Evolutionary conservation across 64 coral and sea anemone genomes (phyloP).

Genomic region (Exaiptasia diaphana): DNA sequence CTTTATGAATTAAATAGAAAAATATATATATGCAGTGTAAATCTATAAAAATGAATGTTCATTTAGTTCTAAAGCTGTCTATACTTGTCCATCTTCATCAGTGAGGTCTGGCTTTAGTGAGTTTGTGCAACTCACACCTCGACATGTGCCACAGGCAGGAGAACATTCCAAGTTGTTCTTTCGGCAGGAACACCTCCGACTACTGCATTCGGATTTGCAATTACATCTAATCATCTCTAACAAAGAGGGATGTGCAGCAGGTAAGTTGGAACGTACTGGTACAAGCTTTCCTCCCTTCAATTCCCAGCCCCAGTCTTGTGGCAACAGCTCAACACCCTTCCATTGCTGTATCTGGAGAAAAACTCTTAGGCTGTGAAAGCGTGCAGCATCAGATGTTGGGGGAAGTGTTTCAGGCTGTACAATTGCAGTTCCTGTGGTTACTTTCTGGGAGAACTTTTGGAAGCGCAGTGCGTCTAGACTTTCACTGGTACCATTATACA

Average conservation of each 20-base stretch:
- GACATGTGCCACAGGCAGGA: constrained; percentile 38
- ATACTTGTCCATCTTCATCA: not conserved
- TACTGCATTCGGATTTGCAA: constrained; percentile 36
- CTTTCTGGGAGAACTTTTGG: constrained; percentile 25
- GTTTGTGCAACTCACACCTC: constrained; percentile 27
- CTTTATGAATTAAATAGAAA: not conserved
- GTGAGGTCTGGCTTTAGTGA: constrained; percentile 2
- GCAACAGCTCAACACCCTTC: not conserved
- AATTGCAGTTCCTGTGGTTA: constrained; percentile 6
- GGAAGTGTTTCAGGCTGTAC: constrained; percentile 45
- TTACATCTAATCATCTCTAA: constrained; percentile 32
- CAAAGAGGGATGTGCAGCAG: constrained; percentile 13
- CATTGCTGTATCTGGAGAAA: constrained; percentile 18
- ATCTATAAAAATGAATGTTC: not conserved
- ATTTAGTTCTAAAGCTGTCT: not conserved
- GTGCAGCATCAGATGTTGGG: constrained; percentile 57
- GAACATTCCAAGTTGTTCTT: constrained; percentile 43
- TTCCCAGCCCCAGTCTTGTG: constrained; percentile 6
- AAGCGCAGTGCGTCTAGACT: not conserved
- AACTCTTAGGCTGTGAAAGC: not conserved
- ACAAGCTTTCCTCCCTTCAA: not conserved
- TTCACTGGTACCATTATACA: constrained; percentile 10
- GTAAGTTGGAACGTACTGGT: constrained; percentile 1
- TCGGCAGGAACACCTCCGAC: constrained; percentile 17
- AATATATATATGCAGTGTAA: not conserved